Percentiles rank a stretch among this genome's conserved stretches.
phyloP scores from a whole-genome alignment of 2,113 vertebrate genomes.

The Trogon surrucura region DNA sequence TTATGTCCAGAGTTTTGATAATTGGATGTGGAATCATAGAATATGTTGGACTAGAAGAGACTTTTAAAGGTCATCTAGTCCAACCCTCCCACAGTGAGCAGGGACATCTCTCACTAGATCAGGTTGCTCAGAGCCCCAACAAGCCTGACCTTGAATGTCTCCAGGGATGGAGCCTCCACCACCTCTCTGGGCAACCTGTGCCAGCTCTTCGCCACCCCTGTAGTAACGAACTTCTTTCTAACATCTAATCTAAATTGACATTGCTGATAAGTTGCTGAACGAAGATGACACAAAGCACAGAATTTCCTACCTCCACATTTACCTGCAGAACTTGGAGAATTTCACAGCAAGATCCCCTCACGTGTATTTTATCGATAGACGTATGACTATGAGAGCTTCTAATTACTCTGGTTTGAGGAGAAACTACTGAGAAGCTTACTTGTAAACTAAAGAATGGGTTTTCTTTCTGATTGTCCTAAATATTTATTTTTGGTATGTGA shows the following conservation, averaged over 20 bases:
- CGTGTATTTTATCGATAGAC: background rate
- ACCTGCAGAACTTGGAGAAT: background rate
- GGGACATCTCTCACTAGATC: too few species aligned
- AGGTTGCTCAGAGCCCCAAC: too few species aligned
- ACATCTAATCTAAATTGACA: too few species aligned
- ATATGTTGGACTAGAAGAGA: too few species aligned
- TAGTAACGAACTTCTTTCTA: too few species aligned
- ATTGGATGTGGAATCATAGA: too few species aligned
- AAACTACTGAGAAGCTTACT: background rate
- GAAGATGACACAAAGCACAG: background rate
- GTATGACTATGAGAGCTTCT: background rate
- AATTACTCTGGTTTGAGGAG: background rate
- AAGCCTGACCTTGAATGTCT: too few species aligned
- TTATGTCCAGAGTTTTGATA: background rate
- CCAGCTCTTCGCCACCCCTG: too few species aligned
- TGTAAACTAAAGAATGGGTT: background rate
- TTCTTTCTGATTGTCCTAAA: background rate
- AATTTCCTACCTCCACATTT: background rate
- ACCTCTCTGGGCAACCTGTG: too few species aligned
- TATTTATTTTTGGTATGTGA: background rate
- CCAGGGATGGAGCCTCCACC: too few species aligned
- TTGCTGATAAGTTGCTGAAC: background rate
- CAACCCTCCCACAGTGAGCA: too few species aligned
- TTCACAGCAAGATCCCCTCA: background rate
- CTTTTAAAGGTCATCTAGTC: too few species aligned